A percentile compares a stretch with the other conserved stretches of the same genome.
These are phyloP conservation scores for Bovichtus diacanthus DNA, from an alignment of 2,797 vertebrate genomes.

Conservation along the genomic window DNA sequence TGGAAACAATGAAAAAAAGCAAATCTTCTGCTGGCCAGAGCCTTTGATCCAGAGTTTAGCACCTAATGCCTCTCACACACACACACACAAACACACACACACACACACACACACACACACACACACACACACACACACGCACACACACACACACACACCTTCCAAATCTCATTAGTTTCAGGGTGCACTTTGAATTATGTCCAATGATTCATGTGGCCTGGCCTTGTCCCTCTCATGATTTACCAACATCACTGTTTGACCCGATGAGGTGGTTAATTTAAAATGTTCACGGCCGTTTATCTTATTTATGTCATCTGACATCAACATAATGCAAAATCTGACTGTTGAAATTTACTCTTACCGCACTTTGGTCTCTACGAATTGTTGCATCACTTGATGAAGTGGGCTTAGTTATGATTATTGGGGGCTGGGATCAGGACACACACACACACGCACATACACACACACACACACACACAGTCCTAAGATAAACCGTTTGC, in stretches of 20 bases:
- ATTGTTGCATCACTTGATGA: constrained; percentile 24
- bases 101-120: neutral
- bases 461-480: neutral
- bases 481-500: neutral
- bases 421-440: neutral
- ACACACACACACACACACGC: constrained; percentile 4
- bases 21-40: constrained; percentile 33
- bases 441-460: neutral
- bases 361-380: neutral
- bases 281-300: neutral
- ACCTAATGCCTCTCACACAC: constrained; percentile 28
- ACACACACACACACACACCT: constrained; percentile 18
- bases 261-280: neutral
- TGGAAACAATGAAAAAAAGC: constrained; percentile 64
- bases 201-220: constrained; percentile 1
- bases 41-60: constrained; percentile 64
- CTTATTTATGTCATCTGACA: neutral
- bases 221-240: neutral
- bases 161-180: constrained; percentile 32
- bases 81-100: neutral
- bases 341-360: neutral
- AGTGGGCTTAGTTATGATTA: neutral
- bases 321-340: neutral
- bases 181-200: neutral
- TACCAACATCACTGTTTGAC: constrained; percentile 1